Conservation (phyloP, 1,140 invertebrate species). For the Sesamia nonagrioides region DNA sequence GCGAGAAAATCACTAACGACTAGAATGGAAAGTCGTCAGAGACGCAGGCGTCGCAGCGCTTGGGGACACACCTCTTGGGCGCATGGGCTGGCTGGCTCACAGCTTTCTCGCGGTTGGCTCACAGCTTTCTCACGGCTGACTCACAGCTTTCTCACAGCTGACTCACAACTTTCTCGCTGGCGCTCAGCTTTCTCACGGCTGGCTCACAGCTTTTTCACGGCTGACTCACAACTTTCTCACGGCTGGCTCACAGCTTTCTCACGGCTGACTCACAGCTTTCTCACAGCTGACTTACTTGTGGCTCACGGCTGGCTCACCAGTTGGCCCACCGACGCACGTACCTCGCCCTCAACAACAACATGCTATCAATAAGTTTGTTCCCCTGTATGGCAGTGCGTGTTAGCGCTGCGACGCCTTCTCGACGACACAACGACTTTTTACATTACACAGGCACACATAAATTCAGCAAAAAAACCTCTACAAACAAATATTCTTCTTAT, state of each 20-base stretch:
- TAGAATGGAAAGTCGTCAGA: constrained; percentile 65
- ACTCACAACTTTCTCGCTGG: neutral
- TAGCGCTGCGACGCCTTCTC: constrained; percentile 49
- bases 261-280: neutral
- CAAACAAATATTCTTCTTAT: constrained; percentile 75
- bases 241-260: neutral
- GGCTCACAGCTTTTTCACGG: neutral
- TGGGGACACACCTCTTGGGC: neutral
- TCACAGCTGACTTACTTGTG: too few relatives aligned
- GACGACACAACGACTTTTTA: constrained; percentile 56
- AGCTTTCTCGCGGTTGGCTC: neutral
- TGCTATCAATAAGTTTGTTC: constrained; percentile 20
- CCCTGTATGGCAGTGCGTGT: constrained; percentile 41
- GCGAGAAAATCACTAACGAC: constrained; percentile 80
- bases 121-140: neutral
- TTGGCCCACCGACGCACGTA: neutral
- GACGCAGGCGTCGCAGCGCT: constrained; percentile 30
- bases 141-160: neutral
- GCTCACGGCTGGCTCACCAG: neutral
- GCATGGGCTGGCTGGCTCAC: neutral
- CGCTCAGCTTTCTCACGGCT: neutral
- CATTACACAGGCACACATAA: constrained; percentile 79
- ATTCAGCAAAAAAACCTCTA: constrained; percentile 78
- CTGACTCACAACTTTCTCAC: neutral
- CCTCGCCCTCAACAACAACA: neutral